Evolutionary conservation across 2,113 vertebrate species (phyloP), one percentile per base, ranked within the genome.

Genomic region (Cyanistes caeruleus): DNA sequence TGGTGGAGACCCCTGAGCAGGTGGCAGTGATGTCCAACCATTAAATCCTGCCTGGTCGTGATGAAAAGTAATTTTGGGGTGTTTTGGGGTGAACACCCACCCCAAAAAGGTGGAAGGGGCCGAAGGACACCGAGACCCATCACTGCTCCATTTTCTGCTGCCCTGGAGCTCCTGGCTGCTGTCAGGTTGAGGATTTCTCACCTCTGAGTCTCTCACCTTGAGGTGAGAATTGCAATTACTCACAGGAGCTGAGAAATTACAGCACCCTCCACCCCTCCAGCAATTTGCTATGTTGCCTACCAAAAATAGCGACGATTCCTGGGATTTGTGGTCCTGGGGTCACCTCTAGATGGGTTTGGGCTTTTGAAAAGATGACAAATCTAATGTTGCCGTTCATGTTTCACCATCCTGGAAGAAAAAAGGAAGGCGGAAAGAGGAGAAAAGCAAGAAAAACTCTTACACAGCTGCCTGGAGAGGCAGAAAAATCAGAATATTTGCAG

Each of bases 91-190:
- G 22, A 22, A 4, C 11, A 23, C 10, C 22, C 33, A 25, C 0
- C 21, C 21, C 17, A 33, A 77, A 62, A 62, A 10, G 4, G 2
- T 84, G 64, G 20, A n/a, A 72, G 17, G 17, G 21, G 5, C n/a
- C 87, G 69, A 56, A 87, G 88, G 72, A 51, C 52, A 33, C 5
- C 0, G 0, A 15, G 11, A 5, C 33, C 1, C 0, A 9, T 72
- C 5, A 0, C 10, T 70, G 16, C 46, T 82, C 30, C 8, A 3
- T 15, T 78, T 90, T 72, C 62, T 85, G 82, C 82, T 93, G 69
- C 53, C 46, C 60, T 72, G 31, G 69, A 86, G 53, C 84, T 94
- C 52, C 19, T 30, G 44, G 49, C 20, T 24, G 41, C 51, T 49
- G 67, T 30, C 19, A 12, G 15, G 59, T 48, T 24, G 27, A 41